Evolutionary conservation across 2,888 invertebrate species (phyloP).

Genomic region (Acanthosepion lycidas): DNA sequence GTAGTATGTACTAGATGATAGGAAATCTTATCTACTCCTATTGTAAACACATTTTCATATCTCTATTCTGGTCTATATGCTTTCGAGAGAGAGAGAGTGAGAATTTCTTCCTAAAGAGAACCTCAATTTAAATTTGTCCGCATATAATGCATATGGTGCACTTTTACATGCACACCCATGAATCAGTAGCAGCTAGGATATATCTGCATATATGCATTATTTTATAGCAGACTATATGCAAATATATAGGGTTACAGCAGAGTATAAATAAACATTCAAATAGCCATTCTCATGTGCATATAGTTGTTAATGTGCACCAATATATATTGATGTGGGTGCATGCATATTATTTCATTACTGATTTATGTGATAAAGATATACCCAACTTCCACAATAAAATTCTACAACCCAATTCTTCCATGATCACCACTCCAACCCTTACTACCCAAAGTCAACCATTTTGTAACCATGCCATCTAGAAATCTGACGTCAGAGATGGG

Average conservation of each 20-base stretch:
- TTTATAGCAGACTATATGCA: background rate
- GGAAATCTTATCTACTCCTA: no score
- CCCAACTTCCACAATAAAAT: background rate
- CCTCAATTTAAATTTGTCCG: no score
- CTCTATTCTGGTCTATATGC: no score
- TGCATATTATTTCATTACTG: background rate
- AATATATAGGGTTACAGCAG: background rate
- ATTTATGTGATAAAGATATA: background rate
- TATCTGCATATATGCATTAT: background rate
- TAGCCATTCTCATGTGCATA: background rate
- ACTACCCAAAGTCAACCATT: background rate
- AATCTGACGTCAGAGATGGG: conserved; percentile 4
- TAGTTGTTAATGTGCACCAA: background rate
- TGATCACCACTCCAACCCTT: background rate
- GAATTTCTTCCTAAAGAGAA: no score
- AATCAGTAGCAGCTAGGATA: background rate
- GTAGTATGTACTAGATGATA: no score
- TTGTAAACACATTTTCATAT: no score
- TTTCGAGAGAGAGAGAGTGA: no score
- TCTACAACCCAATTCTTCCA: background rate
- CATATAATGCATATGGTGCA: no score
- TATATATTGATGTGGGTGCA: background rate
- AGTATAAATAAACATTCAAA: background rate
- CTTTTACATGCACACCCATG: background rate
- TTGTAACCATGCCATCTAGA: background rate